These are phyloP conservation scores for Aphaenogaster rudis DNA, from an alignment of 1,140 invertebrate species.

Conservation along the genomic window DNA sequence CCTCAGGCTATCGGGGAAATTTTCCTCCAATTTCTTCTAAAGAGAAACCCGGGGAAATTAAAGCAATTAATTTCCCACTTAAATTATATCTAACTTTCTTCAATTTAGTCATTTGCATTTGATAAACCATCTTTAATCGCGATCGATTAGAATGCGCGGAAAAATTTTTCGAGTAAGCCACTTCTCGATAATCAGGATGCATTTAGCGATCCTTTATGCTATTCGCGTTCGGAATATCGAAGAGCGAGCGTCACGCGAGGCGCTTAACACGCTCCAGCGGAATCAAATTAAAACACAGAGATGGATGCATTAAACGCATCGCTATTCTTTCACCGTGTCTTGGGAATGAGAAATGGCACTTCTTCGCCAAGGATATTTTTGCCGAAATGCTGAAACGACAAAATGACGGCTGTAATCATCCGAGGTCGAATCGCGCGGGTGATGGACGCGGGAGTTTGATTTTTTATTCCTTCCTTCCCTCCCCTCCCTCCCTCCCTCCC, in stretches of 20 bases:
- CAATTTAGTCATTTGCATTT: slow-evolving; percentile 27
- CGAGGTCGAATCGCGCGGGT: slow-evolving; percentile 37
- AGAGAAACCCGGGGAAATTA: not conserved
- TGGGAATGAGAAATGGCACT: slow-evolving; percentile 31
- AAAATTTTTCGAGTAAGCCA: not conserved
- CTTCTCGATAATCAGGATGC: not conserved
- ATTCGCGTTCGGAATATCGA: slow-evolving; percentile 14
- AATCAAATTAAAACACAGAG: slow-evolving; percentile 4
- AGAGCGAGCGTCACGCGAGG: not conserved
- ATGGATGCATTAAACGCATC: slow-evolving; percentile 8
- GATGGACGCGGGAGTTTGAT: slow-evolving; percentile 37
- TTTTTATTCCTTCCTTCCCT: slow-evolving; percentile 2
- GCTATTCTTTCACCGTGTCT: slow-evolving; percentile 2
- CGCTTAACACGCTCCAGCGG: not conserved
- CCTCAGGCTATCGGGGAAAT: not conserved
- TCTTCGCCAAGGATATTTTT: slow-evolving; percentile 31
- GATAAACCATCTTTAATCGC: slow-evolving; percentile 22
- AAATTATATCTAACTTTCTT: slow-evolving; percentile 29
- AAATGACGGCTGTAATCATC: slow-evolving; percentile 55
- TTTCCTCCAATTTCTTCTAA: slow-evolving; percentile 12
- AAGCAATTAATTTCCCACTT: slow-evolving; percentile 3
- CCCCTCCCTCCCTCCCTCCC: too few relatives aligned
- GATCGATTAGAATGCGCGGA: not conserved
- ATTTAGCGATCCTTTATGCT: slow-evolving; percentile 18
- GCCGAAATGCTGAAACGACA: slow-evolving; percentile 35